phyloP scores from a whole-genome alignment of 2,888 invertebrate genomes.

The Troides oblongomaculatus region DNA sequence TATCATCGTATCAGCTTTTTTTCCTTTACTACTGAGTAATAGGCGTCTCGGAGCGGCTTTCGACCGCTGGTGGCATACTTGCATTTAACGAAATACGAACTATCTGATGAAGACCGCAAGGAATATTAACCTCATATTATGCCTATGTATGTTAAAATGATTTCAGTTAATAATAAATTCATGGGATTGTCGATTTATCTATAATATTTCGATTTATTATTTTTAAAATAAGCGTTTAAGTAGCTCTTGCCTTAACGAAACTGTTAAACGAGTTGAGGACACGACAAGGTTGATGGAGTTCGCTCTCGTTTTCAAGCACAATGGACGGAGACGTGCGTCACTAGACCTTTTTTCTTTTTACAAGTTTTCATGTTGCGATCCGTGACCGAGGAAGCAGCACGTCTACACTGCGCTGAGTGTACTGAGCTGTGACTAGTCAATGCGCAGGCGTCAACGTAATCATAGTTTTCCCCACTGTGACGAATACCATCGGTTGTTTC shows the following conservation, averaged over 20 bases:
- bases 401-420: conserved; percentile 20
- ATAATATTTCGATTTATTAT: not conserved
- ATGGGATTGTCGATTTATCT: not conserved
- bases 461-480: conserved; percentile 47
- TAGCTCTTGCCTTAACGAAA: conserved; percentile 4
- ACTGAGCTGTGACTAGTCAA: conserved; percentile 30
- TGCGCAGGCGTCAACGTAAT: conserved; percentile 53
- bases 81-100: no score
- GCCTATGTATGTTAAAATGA: not conserved
- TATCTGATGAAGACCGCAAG: no score
- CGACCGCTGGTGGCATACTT: no score
- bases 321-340: conserved; percentile 18
- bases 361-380: conserved; percentile 24
- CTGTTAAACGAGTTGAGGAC: conserved; percentile 10
- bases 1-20: no score
- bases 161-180: not conserved
- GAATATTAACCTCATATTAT: not conserved
- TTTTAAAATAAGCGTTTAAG: conserved; percentile 5
- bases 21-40: no score
- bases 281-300: conserved; percentile 25
- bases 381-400: conserved; percentile 16
- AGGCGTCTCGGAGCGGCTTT: no score
- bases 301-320: conserved; percentile 22
- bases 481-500: conserved; percentile 39
- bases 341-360: conserved; percentile 21